Conservation (phyloP, 2,113 vertebrate genomes). For the Chroicocephalus ridibundus region DNA sequence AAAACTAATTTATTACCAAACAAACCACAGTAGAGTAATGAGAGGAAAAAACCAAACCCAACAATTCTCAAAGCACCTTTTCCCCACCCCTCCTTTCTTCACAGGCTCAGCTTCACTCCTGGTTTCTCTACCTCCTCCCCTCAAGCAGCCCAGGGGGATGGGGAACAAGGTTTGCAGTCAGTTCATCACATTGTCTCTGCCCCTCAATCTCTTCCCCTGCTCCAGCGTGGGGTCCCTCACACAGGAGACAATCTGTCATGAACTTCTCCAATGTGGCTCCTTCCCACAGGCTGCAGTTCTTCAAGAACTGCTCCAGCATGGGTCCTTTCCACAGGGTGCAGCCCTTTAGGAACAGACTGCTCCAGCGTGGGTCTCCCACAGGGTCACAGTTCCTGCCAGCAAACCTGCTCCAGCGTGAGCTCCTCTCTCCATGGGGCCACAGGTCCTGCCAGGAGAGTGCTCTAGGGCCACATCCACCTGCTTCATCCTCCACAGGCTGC, state of each 20-base stretch:
- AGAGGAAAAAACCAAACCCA: background rate
- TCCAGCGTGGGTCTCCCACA: rapidly evolving
- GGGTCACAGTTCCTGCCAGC: background rate
- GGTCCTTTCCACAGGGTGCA: background rate
- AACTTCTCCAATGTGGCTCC: background rate
- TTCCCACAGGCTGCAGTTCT: background rate
- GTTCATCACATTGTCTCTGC: background rate
- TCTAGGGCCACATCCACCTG: background rate
- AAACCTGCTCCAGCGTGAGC: background rate
- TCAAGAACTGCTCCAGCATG: background rate
- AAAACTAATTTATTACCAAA: background rate
- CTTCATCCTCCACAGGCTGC: background rate
- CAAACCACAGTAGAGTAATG: background rate
- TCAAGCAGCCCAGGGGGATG: rapidly evolving
- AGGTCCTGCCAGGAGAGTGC: background rate
- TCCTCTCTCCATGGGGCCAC: background rate
- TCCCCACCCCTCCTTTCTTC: background rate
- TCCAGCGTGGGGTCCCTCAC: no score
- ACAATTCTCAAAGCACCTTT: background rate
- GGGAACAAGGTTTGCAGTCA: background rate
- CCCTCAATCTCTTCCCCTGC: background rate
- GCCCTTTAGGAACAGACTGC: background rate
- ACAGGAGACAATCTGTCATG: background rate
- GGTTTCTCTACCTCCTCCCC: background rate
- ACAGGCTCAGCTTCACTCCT: background rate